Conservation (phyloP, 2,113 vertebrate genomes). For the Cochlearius cochlearius region DNA sequence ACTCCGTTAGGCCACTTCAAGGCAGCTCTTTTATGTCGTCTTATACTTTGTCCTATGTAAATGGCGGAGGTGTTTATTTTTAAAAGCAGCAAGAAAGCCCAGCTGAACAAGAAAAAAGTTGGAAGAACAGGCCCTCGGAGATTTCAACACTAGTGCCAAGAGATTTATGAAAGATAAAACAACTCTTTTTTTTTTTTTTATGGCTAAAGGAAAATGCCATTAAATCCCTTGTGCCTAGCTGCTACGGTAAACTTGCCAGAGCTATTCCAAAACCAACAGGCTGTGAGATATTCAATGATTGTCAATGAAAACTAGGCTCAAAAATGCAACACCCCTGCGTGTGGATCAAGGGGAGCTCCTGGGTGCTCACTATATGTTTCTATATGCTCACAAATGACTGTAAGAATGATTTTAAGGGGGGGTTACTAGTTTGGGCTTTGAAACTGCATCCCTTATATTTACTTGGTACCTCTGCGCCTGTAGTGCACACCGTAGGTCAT, state of each 20-base stretch:
- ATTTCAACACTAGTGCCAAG: not conserved
- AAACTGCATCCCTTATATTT: not conserved
- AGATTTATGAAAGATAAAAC: not conserved
- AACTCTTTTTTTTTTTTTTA: not conserved
- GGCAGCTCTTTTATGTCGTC: not conserved
- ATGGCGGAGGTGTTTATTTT: not conserved
- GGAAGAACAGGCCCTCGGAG: not conserved
- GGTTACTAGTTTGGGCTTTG: not conserved
- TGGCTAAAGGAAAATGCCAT: not conserved
- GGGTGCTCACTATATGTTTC: not conserved
- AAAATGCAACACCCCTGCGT: not conserved
- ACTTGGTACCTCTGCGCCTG: rapidly evolving
- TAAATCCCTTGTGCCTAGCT: not conserved
- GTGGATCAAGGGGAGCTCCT: not conserved
- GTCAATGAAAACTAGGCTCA: not conserved
- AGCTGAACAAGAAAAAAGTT: not conserved
- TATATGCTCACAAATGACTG: not conserved
- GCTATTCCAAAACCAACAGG: not conserved
- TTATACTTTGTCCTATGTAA: not conserved
- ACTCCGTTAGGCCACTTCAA: not conserved
- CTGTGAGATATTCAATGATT: not conserved
- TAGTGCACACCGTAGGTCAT: rapidly evolving
- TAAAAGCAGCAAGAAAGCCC: not conserved
- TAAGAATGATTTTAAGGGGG: not conserved
- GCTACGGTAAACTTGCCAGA: not conserved